Evolutionary conservation across 92 coral and sea anemone genomes (phyloP).

Genomic region (Siderastrea radians): DNA sequence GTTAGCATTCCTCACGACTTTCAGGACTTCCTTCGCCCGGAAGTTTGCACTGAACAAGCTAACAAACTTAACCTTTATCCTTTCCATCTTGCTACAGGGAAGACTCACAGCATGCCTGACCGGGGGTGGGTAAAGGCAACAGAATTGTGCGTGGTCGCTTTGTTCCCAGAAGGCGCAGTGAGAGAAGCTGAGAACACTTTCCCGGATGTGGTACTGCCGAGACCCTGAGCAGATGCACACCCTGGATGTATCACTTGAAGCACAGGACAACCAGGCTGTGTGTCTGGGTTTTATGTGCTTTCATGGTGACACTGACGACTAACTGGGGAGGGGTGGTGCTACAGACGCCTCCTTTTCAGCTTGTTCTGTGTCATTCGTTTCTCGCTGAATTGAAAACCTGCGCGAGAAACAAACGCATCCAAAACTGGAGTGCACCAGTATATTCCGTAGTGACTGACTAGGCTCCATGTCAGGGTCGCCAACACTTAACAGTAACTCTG

Average conservation of each 20-base stretch:
- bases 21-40: background rate
- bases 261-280: background rate
- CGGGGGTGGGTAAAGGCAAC: constrained; percentile 53
- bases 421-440: too few species aligned
- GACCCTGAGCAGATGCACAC: constrained; percentile 24
- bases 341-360: background rate
- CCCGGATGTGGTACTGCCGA: constrained; percentile 59
- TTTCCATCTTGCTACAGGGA: constrained; percentile 16
- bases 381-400: too few species aligned
- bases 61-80: background rate
- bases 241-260: background rate
- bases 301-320: background rate
- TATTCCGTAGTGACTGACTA: too few species aligned
- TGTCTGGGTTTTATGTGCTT: background rate
- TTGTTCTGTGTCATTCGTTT: too few species aligned
- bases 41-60: background rate
- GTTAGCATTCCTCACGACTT: too few species aligned
- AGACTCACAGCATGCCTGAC: constrained; percentile 34
- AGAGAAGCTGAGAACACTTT: constrained; percentile 68
- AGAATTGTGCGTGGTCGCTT: constrained; percentile 68
- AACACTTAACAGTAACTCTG: too few species aligned
- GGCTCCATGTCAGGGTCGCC: too few species aligned
- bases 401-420: too few species aligned
- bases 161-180: constrained; percentile 61
- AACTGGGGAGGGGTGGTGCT: background rate